Base-by-base conservation (phyloP, 2,888 invertebrate genomes). In the Zaprionus lineosus region DNA sequence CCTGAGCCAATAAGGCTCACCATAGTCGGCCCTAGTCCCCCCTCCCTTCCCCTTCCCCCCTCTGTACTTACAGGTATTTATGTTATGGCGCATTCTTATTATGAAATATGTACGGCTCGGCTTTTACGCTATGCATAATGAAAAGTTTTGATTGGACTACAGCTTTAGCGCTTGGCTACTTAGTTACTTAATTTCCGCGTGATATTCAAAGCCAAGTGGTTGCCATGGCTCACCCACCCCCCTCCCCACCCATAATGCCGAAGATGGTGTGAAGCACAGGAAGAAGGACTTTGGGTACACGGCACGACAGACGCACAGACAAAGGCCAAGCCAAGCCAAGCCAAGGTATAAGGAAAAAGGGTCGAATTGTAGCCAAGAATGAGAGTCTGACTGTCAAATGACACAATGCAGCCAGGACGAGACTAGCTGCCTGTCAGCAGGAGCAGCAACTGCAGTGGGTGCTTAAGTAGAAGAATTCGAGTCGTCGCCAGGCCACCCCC, bases 121-220 rank as follows among this genome's bases (percentile, higher is more conserved):
- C 36, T 58, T 62, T 56, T 59, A 41, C 28, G 56, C 56, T 40
- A 26, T 43, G 55, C 62, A 55, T 78, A 74, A 79, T 79, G 79
- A 70, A 83, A 78, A 79, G 64, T 83, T 78, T 78, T 79, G 84
- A 78, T 79, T 83, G 36, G 55, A 60, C 60, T 56, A 43, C 18
- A 36, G 52, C 47, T 21, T 64, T 65, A 44, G 51, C 71, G 47
- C 60, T 70, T 64, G 59, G 74, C 77, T 78, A 77, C 82, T 79
- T 79, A 79, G 81, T 79, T 79, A 84, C 74, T 79, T 84, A 79
- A 84, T 79, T 84, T 79, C 84, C 84, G 74, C 62, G 72, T 57
- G 72, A 74, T 64, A 72, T 81, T 56, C 65, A 69, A 57, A 60
- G 70, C 47, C 59, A 64, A 68, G 69, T 68, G 71, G 39, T 65